Evolutionary conservation across 2,888 invertebrate species (phyloP), one percentile per base, ranked within the genome.

Genomic region (Calephelis perditalis): DNA sequence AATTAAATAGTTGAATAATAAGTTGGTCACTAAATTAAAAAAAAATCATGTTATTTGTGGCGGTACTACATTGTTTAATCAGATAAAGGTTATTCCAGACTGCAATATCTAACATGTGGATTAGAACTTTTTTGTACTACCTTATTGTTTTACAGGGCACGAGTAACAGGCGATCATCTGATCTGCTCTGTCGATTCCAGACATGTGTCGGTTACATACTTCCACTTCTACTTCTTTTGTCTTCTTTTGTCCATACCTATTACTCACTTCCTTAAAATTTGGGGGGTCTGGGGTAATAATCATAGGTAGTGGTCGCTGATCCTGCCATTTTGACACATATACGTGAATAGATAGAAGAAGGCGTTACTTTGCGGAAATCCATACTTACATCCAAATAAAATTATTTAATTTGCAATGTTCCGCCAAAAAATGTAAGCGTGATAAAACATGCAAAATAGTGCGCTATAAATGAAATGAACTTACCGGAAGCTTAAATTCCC

Each of bases 21-120:
- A 56, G 56, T 37, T 56, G 11, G 12, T 56, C 40, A 12, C 56
- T n/a, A 56, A 56, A 37, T 10, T 0, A n/a, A 12, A 56, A 56
- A 56, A 56, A 56, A 40, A 7, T 3, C 56, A 40, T 56, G 2
- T 56, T 56, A n/a, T n/a, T 56, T 56, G 37, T 37, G 15, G 47
- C 12, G 15, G 26, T 47, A 12, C 12, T 47, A 47, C 47, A 47
- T 47, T 47, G 26, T 47, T 47, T 12, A 47, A 15, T 15, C 26
- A 47, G 8, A 47, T 47, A 47, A 26, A 47, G 15, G 12, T 15
- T 47, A 8, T 47, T 47, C 47, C 47, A 47, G 12, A 47, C 47
- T 5, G 47, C 47, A 4, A 47, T 47, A 26, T 47, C 47, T 5
- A 47, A 8, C 47, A 47, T 47, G 47, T 47, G 47, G 6, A 47